Percentiles rank a stretch among this genome's conserved stretches.
These are phyloP conservation scores for Holothuria scabra DNA, from an alignment of 53 echinoderm and acorn worm species.

Conservation along the genomic window DNA sequence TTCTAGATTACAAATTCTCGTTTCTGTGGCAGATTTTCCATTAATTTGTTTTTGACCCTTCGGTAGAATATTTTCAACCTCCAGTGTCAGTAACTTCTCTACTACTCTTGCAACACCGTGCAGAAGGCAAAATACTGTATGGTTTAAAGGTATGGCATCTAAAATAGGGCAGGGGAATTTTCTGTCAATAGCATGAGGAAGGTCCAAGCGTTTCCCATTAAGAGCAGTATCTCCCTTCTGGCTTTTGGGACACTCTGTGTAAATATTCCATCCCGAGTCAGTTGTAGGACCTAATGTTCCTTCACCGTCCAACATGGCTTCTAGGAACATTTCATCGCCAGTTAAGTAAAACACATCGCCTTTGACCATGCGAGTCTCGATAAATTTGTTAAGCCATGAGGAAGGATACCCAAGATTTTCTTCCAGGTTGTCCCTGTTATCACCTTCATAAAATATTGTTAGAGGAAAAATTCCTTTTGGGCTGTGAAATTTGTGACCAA, in stretches of 20 bases:
- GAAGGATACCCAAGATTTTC: not conserved
- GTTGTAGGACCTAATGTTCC: not conserved
- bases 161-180: too few relatives aligned
- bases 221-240: too few relatives aligned
- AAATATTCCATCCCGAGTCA: too few relatives aligned
- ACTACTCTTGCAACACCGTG: not conserved
- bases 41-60: not conserved
- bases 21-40: not conserved
- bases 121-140: too few relatives aligned
- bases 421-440: not conserved
- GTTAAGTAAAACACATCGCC: not conserved
- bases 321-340: slow-evolving; percentile 9
- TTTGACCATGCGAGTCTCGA: not conserved
- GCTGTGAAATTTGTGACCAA: not conserved
- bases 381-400: not conserved
- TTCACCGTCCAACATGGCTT: slow-evolving; percentile 1
- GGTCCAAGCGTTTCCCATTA: too few relatives aligned
- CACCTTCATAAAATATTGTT: not conserved
- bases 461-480: not conserved
- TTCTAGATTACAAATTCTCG: not conserved
- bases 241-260: too few relatives aligned
- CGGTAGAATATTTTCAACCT: not conserved
- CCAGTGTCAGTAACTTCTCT: not conserved
- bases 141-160: too few relatives aligned
- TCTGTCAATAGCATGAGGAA: too few relatives aligned